Evolutionary conservation across 2,797 vertebrate species (phyloP), one percentile per base, ranked within the genome.

Genomic region (Pangasius larnaudii): DNA sequence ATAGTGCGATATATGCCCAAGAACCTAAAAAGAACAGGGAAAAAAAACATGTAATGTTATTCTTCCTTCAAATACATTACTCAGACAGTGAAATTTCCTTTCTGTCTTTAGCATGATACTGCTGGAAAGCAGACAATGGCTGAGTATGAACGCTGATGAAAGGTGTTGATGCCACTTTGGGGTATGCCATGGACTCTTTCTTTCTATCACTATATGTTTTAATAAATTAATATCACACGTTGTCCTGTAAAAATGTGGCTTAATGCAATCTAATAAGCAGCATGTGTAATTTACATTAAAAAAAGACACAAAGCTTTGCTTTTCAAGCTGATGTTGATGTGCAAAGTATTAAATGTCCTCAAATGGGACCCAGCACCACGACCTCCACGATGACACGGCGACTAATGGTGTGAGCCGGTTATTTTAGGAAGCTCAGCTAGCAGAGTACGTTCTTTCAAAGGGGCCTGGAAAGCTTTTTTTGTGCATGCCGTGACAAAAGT

Each of bases 321-420:
- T 88, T 93, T 90, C 90, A 87, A 67, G 61, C 2, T 16, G 24
- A 67, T 87, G 86, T 92, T 85, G 84, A 87, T 83, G 36, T 87
- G 91, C 80, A 89, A 88, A 90, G 91, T 91, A 91, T 95, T 93
- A 92, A 89, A 93, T 94, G 94, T 94, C 92, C 93, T 92, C 91
- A 91, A 93, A 94, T 91, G 91, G 89, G 91, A 90, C 92, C 93
- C 91, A 91, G 91, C 89, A 90, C 91, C 92, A 87, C 92, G 93
- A 95, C 95, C 93, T 95, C 94, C 80, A 87, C 88, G 91, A 92
- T 94, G 94, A 95, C 93, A 94, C 90, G 16, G 67, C 92, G 92
- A 91, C 93, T 95, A 95, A 95, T 95, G 94, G 93, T 92, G 87
- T 90, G 91, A 92, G 87, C 75, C 83, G 79, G 93, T 95, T 96